These are phyloP conservation scores for Eubucco bourcierii DNA, from an alignment of 2,113 vertebrate species.

Conservation along the genomic window DNA sequence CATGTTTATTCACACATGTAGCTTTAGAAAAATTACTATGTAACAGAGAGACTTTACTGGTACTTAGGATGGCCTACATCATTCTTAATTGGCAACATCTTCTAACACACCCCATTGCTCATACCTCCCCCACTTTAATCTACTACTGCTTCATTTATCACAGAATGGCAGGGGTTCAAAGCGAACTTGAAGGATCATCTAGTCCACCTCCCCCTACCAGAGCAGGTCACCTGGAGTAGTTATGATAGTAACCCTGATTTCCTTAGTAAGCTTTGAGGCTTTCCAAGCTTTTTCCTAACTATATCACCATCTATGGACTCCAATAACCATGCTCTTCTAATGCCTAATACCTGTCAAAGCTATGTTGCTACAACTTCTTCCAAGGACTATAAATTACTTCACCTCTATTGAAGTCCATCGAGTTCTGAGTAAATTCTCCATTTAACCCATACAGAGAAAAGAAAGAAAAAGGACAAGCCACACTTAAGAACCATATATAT, in stretches of 20 bases:
- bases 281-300: background rate
- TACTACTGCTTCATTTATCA: background rate
- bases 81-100: background rate
- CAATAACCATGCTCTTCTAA: background rate
- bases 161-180: no score
- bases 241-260: background rate
- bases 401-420: background rate
- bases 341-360: background rate
- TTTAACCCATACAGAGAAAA: background rate
- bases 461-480: background rate
- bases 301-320: background rate
- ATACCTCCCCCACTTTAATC: background rate
- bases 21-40: no score
- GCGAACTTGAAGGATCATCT: no score
- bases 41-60: background rate
- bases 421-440: background rate
- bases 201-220: no score
- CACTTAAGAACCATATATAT: background rate
- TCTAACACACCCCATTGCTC: background rate
- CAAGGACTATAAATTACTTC: background rate
- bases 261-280: background rate
- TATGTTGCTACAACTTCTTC: background rate
- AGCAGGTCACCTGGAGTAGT: no score
- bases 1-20: fast-evolving
- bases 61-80: background rate